phyloP scores from a whole-genome alignment of 2,888 invertebrate genomes.

The Torymus auratus region DNA sequence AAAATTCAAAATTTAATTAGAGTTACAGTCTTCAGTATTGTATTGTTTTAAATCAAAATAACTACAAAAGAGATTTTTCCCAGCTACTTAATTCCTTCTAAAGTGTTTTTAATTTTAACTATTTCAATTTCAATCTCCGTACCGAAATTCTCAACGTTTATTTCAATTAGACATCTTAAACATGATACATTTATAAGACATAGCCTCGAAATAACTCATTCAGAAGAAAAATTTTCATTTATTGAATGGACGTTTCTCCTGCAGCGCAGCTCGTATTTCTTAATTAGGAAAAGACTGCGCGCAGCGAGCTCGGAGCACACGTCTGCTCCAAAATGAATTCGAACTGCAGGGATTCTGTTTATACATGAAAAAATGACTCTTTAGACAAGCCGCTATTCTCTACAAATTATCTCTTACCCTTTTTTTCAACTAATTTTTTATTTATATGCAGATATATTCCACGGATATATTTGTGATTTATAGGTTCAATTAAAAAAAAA shows the following conservation, averaged over 20 bases:
- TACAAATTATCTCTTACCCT: slow-evolving; percentile 10
- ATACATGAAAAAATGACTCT: slow-evolving; percentile 31
- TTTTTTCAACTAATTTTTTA: slow-evolving; percentile 33
- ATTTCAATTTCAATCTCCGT: background rate
- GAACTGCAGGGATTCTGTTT: slow-evolving; percentile 34
- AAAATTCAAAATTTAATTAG: too few species aligned
- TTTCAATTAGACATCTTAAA: background rate
- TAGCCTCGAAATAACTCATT: slow-evolving; percentile 10
- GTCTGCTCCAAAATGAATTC: slow-evolving; percentile 29
- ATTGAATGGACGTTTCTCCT: slow-evolving; percentile 37
- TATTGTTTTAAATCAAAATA: too few species aligned
- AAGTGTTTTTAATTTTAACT: background rate
- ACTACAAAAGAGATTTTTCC: background rate
- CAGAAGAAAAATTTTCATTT: slow-evolving; percentile 34
- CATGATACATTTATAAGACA: slow-evolving; percentile 6
- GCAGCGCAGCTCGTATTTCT: slow-evolving; percentile 47
- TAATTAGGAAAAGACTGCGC: slow-evolving; percentile 47
- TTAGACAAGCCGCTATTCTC: slow-evolving; percentile 27
- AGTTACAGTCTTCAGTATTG: too few species aligned
- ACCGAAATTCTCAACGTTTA: background rate
- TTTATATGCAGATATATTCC: slow-evolving; percentile 10
- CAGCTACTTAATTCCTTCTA: background rate
- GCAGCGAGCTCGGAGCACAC: slow-evolving; percentile 24
- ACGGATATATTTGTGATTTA: background rate
- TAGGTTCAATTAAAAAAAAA: background rate